phyloP scores from a whole-genome alignment of 2,888 invertebrate genomes.

The Dasypolia templi region DNA sequence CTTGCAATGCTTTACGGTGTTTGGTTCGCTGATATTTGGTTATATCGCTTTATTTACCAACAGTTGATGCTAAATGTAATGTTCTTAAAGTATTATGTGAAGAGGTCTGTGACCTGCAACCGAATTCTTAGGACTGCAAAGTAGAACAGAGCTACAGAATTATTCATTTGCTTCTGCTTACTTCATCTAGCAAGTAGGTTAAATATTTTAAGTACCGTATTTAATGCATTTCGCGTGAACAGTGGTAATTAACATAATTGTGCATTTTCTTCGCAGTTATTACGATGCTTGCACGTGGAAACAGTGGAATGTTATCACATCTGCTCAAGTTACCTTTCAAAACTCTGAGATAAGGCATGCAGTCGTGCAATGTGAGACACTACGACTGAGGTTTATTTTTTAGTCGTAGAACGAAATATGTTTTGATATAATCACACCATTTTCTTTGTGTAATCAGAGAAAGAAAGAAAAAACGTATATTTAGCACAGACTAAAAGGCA shows the following conservation, averaged over 20 bases:
- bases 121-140: background rate
- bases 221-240: conserved; percentile 51
- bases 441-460: no score
- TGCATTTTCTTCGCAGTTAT: conserved; percentile 50
- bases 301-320: conserved; percentile 77
- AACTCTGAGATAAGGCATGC: conserved; percentile 76
- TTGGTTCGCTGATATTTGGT: conserved; percentile 27
- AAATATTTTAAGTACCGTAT: conserved; percentile 37
- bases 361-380: conserved; percentile 19
- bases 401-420: background rate
- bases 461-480: no score
- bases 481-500: no score
- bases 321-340: conserved; percentile 73
- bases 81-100: background rate
- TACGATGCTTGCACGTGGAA: conserved; percentile 63
- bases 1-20: conserved; percentile 25
- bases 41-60: conserved; percentile 53
- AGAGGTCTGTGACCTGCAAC: background rate
- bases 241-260: conserved; percentile 57
- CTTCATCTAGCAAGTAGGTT: conserved; percentile 23
- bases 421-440: conserved; percentile 1
- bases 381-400: conserved; percentile 15
- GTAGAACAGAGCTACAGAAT: background rate
- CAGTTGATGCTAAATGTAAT: conserved; percentile 7
- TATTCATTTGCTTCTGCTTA: conserved; percentile 12